Conservation (phyloP, 2,888 invertebrate genomes). For the Anaspis maculata region DNA sequence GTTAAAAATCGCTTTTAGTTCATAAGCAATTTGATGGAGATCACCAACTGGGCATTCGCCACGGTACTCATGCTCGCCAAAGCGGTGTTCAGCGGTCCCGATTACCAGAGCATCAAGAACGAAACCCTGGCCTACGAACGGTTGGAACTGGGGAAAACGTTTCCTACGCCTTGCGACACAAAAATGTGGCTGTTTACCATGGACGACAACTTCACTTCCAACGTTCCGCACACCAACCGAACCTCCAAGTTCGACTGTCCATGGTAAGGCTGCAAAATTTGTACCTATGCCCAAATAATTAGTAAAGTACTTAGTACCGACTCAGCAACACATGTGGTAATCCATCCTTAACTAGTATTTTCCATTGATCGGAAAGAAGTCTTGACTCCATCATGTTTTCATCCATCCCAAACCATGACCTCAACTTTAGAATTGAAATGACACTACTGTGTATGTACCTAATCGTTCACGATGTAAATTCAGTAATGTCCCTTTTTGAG, state of each 20-base stretch:
- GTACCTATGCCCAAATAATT: too few species aligned
- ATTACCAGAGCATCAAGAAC: conserved; percentile 26
- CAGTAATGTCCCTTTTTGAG: too few species aligned
- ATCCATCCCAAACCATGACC: too few species aligned
- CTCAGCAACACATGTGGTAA: too few species aligned
- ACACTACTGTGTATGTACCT: too few species aligned
- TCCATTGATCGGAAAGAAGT: too few species aligned
- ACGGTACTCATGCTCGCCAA: conserved; percentile 16
- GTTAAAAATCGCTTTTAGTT: too few species aligned
- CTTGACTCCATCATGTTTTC: too few species aligned
- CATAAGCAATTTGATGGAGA: conserved; percentile 33
- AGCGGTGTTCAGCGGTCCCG: conserved; percentile 21
- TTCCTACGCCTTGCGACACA: conserved; percentile 79
- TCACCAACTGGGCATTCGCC: conserved; percentile 34
- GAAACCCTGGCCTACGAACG: conserved; percentile 49
- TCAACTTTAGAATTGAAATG: too few species aligned
- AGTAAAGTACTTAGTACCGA: too few species aligned
- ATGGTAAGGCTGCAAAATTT: conserved; percentile 56
- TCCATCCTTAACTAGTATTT: too few species aligned
- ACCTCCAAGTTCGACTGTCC: conserved; percentile 41
- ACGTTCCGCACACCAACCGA: conserved; percentile 17
- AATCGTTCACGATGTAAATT: too few species aligned
- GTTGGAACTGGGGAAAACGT: conserved; percentile 65
- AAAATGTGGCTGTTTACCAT: conserved; percentile 44
- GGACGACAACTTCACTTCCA: conserved; percentile 19